Base-by-base conservation (phyloP, 2,888 invertebrate genomes). In the Drosophila recens region DNA sequence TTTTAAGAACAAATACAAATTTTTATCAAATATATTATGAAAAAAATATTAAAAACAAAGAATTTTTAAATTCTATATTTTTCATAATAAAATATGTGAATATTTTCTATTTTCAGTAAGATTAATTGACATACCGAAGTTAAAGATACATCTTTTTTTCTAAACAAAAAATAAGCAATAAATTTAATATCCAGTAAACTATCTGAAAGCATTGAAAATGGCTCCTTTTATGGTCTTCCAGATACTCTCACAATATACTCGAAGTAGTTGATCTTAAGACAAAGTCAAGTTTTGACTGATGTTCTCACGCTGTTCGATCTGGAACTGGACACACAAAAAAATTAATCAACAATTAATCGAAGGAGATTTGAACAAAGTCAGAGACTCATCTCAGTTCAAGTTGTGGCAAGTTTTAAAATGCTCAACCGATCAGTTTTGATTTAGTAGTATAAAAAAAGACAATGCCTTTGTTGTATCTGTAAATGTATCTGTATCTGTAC, bases 291-390 rank as follows among this genome's bases (percentile, higher is more conserved):
- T 27, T 27, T 38, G 43, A 58, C 48, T 73, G 59, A 34, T 66
- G 49, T 65, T 72, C 36, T 59, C 46, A 62, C 36, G 34, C 71
- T 46, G 27, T 33, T 23, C 45, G 34, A 27, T 9, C 33, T 27
- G 27, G 0, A 27, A 15, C n/a, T 10, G 4, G 36, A 62, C 57
- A 77, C 45, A 56, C 56, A 43, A n/a, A n/a, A 23, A 79, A 84
- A 82, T 82, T 74, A 77, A 74, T 77, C 77, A 80, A 68, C 88
- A 82, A 81, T 72, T 84, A 84, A 80, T 85, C 76, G 46, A 67
- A 27, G 48, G 67, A 46, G 58, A 71, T 72, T 54, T 57, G 46
- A 61, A 62, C 64, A 63, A 54, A 65, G 51, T 48, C 54, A 23
- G 34, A 23, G 40, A 51, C 38, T 49, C 27, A 67, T 43, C 27